phyloP scores from a whole-genome alignment of 2,113 vertebrate species.

The Triplophysa rosa region DNA sequence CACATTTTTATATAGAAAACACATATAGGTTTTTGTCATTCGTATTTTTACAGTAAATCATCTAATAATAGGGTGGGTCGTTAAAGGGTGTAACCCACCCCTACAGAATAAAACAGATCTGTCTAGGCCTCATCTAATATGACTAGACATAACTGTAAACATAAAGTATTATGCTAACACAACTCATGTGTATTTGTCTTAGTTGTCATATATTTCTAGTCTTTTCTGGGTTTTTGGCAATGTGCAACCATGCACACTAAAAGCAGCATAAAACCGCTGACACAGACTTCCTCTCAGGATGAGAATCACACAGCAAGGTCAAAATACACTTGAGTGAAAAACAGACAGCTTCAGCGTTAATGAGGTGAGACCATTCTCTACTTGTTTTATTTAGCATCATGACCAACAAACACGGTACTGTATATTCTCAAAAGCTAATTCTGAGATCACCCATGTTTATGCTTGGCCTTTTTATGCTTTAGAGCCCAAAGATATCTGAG shows the following conservation, averaged over 20 bases:
- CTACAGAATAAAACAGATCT: too few relatives aligned
- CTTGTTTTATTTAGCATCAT: background rate
- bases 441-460: background rate
- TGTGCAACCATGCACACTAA: constrained; percentile 66
- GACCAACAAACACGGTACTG: background rate
- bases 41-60: too few relatives aligned
- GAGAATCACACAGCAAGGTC: constrained; percentile 69
- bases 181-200: background rate
- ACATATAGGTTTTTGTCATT: too few relatives aligned
- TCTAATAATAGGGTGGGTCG: too few relatives aligned
- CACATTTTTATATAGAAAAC: too few relatives aligned
- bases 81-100: too few relatives aligned
- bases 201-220: constrained; percentile 18
- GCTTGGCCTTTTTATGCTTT: too few relatives aligned
- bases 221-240: constrained; percentile 13
- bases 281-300: constrained; percentile 68
- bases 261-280: constrained; percentile 67
- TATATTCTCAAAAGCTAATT: background rate
- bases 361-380: constrained; percentile 54
- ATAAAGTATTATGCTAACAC: background rate
- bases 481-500: too few relatives aligned
- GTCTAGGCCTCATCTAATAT: background rate
- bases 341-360: constrained; percentile 10
- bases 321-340: constrained; percentile 58
- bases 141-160: background rate